These are phyloP conservation scores for Ptilorrhoa leucosticta DNA, from an alignment of 2,113 vertebrate species.

Conservation along the genomic window DNA sequence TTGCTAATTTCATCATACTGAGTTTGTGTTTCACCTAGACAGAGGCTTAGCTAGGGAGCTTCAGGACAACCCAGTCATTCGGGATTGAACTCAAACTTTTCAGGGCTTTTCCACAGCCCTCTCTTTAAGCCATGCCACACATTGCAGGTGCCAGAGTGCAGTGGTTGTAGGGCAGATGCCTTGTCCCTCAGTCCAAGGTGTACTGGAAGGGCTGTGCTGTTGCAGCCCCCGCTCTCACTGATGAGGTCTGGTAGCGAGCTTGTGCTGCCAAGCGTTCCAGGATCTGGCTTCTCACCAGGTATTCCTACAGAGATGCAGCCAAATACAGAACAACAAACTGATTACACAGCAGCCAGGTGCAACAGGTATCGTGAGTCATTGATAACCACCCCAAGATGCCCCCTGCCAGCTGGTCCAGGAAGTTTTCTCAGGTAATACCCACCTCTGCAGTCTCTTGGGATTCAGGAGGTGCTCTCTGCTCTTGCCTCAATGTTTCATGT, in stretches of 20 bases:
- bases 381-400: background rate
- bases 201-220: background rate
- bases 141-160: background rate
- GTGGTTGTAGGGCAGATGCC: background rate
- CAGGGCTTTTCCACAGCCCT: background rate
- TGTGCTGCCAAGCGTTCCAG: background rate
- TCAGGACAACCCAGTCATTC: background rate
- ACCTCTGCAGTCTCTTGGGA: background rate
- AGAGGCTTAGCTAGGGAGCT: background rate
- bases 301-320: background rate
- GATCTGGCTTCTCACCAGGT: background rate
- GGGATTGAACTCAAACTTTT: background rate
- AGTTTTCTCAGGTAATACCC: background rate
- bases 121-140: background rate
- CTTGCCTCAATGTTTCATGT: background rate
- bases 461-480: background rate
- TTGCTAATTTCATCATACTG: background rate
- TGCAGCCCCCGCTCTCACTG: background rate
- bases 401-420: background rate
- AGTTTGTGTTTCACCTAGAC: background rate
- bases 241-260: background rate
- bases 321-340: background rate
- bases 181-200: background rate
- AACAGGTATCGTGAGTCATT: accelerated
- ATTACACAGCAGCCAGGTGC: background rate